These are phyloP conservation scores for Trididemnum nubilum DNA, from an alignment of 23 tunicate genomes.

Conservation along the genomic window DNA sequence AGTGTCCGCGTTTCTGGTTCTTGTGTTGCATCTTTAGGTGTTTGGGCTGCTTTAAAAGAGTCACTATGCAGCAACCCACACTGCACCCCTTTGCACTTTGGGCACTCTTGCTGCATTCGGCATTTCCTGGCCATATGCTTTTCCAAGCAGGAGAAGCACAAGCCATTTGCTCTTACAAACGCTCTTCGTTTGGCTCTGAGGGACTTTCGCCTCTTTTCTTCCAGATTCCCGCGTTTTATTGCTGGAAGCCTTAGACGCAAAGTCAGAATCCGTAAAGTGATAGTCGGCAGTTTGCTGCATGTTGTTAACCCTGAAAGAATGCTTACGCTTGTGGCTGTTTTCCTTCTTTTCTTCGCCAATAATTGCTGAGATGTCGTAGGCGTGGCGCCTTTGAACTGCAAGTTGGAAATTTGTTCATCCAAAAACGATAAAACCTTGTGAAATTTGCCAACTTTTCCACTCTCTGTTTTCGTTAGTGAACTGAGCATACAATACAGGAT, in stretches of 20 bases:
- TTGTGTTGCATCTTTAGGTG: too few species aligned
- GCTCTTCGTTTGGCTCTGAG: too few species aligned
- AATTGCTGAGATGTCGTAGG: background rate
- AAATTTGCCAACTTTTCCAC: background rate
- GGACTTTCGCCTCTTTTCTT: too few species aligned
- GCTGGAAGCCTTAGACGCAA: too few species aligned
- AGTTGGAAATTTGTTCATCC: constrained; percentile 5
- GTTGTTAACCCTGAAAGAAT: too few species aligned
- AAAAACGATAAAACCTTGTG: background rate
- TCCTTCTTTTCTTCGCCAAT: background rate
- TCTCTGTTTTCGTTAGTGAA: background rate
- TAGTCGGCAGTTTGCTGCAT: too few species aligned
- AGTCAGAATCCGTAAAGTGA: too few species aligned
- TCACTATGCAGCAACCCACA: background rate
- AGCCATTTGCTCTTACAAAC: background rate
- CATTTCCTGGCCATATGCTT: background rate
- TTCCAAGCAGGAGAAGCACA: constrained; percentile 3
- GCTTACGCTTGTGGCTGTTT: too few species aligned
- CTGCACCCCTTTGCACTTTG: background rate
- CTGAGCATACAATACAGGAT: background rate
- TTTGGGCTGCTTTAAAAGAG: too few species aligned
- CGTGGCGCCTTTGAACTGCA: background rate
- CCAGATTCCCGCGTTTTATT: too few species aligned
- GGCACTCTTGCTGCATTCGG: background rate
- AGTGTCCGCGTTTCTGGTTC: too few species aligned